A percentile compares a stretch with the other conserved stretches of the same genome.
phyloP scores from a whole-genome alignment of 92 coral and sea anemone species.

The Siderastrea radians region DNA sequence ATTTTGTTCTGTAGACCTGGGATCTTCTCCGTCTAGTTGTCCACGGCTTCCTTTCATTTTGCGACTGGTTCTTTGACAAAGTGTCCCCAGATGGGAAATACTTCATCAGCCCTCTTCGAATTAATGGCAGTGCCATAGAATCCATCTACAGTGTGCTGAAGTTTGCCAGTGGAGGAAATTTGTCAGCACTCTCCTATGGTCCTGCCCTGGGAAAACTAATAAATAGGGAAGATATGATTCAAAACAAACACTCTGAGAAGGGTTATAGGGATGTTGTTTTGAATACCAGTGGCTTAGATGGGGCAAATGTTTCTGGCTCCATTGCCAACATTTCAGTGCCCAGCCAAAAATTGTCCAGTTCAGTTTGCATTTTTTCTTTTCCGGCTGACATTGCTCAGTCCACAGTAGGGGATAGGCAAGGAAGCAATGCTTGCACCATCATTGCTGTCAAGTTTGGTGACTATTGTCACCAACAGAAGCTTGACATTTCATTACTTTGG shows the following conservation, averaged over 20 bases:
- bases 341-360: slow-evolving; percentile 7
- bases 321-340: slow-evolving; percentile 5
- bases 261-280: slow-evolving; percentile 45
- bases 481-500: slow-evolving; percentile 39
- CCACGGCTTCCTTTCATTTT: slow-evolving; percentile 45
- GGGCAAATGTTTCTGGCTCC: slow-evolving; percentile 3
- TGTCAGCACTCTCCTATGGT: slow-evolving; percentile 37
- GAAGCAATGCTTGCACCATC: slow-evolving; percentile 58
- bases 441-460: slow-evolving; percentile 48
- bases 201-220: slow-evolving; percentile 36
- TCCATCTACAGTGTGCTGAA: slow-evolving; percentile 48
- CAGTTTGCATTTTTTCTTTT: slow-evolving; percentile 13
- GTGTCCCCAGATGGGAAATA: slow-evolving; percentile 34
- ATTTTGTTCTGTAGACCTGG: slow-evolving; percentile 45
- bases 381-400: slow-evolving; percentile 46
- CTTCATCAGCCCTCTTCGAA: slow-evolving; percentile 37
- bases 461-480: slow-evolving; percentile 20
- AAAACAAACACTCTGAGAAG: slow-evolving; percentile 43
- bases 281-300: slow-evolving; percentile 31
- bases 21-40: slow-evolving; percentile 52
- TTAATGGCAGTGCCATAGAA: slow-evolving; percentile 56
- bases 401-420: slow-evolving; percentile 48
- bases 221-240: slow-evolving; percentile 34
- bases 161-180: slow-evolving; percentile 51
- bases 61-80: slow-evolving; percentile 48